These are phyloP conservation scores for Pissodes strobi DNA, from an alignment of 1,140 invertebrate species.

Conservation along the genomic window DNA sequence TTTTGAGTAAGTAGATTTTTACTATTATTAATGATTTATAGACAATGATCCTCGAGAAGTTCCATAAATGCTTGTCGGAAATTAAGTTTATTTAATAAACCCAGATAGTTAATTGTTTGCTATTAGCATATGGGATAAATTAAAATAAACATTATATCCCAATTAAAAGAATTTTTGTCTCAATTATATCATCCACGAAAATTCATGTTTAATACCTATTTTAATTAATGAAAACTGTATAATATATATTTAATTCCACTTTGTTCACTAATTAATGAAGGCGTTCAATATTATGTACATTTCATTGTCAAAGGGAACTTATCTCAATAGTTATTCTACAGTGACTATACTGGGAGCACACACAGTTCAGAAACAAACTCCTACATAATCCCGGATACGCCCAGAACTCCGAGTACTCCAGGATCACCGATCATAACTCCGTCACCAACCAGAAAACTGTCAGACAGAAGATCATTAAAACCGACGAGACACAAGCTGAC, in stretches of 20 bases:
- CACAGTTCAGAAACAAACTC: conserved; percentile 21
- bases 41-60: background rate
- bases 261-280: too few species aligned
- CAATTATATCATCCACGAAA: too few species aligned
- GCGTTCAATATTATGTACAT: too few species aligned
- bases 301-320: background rate
- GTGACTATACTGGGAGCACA: conserved; percentile 8
- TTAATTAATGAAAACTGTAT: too few species aligned
- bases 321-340: conserved; percentile 7
- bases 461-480: background rate
- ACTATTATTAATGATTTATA: background rate
- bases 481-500: background rate
- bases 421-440: background rate
- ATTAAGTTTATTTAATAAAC: background rate
- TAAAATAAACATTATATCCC: background rate
- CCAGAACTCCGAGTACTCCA: conserved; percentile 10
- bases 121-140: too few species aligned
- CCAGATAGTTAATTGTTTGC: too few species aligned
- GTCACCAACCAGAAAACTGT: too few species aligned
- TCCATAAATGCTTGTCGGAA: background rate
- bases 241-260: too few species aligned
- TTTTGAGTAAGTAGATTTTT: conserved; percentile 30
- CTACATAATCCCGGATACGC: conserved; percentile 33
- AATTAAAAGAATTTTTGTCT: background rate
- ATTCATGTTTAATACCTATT: too few species aligned